These are phyloP conservation scores for Tinamus guttatus DNA, from an alignment of 2,113 vertebrate genomes.

Conservation along the genomic window DNA sequence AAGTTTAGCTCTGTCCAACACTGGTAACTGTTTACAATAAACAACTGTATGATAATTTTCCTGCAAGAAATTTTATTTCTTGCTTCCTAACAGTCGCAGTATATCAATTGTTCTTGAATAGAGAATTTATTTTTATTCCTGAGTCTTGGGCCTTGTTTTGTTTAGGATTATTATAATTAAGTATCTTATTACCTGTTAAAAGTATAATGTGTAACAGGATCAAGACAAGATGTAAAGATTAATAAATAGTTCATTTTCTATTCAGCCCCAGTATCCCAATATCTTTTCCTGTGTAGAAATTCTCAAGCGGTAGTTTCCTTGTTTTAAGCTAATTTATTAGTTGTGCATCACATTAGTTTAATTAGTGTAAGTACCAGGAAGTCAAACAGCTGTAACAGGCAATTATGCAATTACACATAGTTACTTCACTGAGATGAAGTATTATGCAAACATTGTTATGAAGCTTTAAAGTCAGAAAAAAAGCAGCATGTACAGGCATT, in stretches of 20 bases:
- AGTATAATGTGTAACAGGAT: not conserved
- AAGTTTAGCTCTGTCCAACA: not conserved
- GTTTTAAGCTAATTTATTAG: slow-evolving; percentile 33
- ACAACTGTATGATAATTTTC: not conserved
- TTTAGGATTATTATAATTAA: not conserved
- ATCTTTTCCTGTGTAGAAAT: not conserved
- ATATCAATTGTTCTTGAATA: not conserved
- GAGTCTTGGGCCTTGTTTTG: not conserved
- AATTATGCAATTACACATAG: slow-evolving; percentile 54
- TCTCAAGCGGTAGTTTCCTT: not conserved
- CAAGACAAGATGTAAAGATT: not conserved
- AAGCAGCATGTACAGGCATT: not conserved
- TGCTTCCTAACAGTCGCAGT: not conserved
- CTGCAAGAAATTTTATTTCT: not conserved
- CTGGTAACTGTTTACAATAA: not conserved
- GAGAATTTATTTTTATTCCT: not conserved
- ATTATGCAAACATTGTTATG: not conserved
- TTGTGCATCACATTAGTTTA: slow-evolving; percentile 8
- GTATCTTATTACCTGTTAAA: not conserved
- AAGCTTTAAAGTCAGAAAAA: not conserved
- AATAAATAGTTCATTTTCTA: not conserved
- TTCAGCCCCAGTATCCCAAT: not conserved
- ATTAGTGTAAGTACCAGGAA: slow-evolving; percentile 37
- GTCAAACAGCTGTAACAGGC: slow-evolving; percentile 3
- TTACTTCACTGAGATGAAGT: slow-evolving; percentile 33